phyloP scores from a whole-genome alignment of 2,797 vertebrate genomes.

The Micrastur ruficollis region DNA sequence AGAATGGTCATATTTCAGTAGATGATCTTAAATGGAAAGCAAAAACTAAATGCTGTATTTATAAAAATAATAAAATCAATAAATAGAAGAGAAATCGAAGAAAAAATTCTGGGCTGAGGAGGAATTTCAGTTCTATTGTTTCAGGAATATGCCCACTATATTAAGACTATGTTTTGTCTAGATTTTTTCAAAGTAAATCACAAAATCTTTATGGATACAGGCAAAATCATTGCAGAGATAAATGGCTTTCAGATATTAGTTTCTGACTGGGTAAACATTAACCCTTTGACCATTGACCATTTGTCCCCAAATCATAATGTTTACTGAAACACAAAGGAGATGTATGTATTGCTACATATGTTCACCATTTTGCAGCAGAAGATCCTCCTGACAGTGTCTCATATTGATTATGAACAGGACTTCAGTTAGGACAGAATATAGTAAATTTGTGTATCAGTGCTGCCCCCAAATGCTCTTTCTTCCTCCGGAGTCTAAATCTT shows the following conservation, averaged over 20 bases:
- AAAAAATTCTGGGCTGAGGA: not conserved
- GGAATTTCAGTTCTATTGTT: constrained; percentile 1
- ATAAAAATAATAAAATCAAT: constrained; percentile 12
- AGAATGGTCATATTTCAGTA: not conserved
- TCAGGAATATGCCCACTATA: not conserved
- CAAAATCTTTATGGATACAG: not conserved
- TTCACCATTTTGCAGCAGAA: not conserved
- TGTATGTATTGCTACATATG: not conserved
- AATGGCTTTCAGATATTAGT: not conserved
- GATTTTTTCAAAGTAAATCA: constrained; percentile 8
- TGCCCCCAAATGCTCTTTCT: not conserved
- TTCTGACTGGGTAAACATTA: not conserved
- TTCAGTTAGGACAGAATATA: not conserved
- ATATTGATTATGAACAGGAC: not conserved
- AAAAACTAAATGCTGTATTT: not conserved
- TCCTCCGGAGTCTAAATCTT: not conserved
- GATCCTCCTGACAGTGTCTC: not conserved
- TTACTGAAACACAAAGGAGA: not conserved
- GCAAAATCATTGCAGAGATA: not conserved
- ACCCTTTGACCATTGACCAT: not conserved
- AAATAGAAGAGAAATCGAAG: not conserved
- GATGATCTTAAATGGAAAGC: not conserved
- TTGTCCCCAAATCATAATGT: not conserved
- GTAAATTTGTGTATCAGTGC: not conserved
- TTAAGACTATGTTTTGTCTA: not conserved